Percentiles rank a stretch among this genome's conserved stretches.
phyloP scores from a whole-genome alignment of 2,113 vertebrate species.

The Lophotis ruficrista region DNA sequence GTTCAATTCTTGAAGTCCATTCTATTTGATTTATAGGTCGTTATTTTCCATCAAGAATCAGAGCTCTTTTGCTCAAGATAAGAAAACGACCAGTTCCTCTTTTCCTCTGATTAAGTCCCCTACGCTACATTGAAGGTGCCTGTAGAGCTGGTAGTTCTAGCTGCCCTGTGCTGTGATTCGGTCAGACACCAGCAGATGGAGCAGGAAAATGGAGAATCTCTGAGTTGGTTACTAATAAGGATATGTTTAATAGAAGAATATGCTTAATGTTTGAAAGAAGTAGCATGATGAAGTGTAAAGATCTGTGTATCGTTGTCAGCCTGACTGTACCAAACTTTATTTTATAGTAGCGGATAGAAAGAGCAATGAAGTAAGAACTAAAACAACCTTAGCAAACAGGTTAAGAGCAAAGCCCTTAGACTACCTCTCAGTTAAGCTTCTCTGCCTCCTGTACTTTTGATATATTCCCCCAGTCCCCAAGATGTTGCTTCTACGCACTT shows the following conservation, averaged over 20 bases:
- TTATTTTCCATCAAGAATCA: neutral
- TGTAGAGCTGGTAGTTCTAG: neutral
- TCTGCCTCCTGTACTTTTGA: neutral
- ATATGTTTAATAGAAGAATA: neutral
- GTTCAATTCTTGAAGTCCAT: neutral
- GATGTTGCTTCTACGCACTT: neutral
- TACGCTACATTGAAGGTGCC: neutral
- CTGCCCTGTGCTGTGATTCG: neutral
- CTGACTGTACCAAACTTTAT: neutral
- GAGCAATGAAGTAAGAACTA: neutral
- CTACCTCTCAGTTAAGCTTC: neutral
- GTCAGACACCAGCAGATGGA: neutral
- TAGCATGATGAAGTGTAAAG: neutral
- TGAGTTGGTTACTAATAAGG: neutral
- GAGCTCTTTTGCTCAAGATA: neutral
- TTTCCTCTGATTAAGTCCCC: neutral
- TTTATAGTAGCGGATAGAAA: neutral
- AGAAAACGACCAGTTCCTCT: rapidly evolving
- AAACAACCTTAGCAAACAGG: neutral
- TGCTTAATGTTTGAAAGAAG: neutral
- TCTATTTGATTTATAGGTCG: neutral
- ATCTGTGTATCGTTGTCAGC: neutral
- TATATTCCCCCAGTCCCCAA: rapidly evolving
- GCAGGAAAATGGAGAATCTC: neutral
- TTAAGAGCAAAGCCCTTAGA: neutral